Conservation (phyloP, 2,113 vertebrate species). For the Apodemus sylvaticus region DNA sequence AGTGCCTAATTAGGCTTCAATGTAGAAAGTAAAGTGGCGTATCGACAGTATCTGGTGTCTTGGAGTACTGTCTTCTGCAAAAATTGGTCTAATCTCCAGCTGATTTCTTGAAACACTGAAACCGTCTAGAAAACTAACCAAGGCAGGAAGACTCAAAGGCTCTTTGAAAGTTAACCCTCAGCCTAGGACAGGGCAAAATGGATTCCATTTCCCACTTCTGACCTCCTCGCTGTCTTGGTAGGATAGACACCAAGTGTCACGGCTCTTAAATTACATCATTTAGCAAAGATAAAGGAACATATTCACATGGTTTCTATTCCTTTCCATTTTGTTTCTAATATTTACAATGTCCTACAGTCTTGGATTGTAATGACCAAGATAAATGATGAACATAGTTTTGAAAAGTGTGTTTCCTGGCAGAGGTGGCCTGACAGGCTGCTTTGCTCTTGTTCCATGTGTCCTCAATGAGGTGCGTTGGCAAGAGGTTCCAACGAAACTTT, state of each 20-base stretch:
- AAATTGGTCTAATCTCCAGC: too few species aligned
- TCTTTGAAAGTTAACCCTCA: constrained; percentile 54
- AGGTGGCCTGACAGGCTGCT: constrained; percentile 75
- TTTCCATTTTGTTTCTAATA: constrained; percentile 24
- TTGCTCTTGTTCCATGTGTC: constrained; percentile 82
- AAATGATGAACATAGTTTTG: constrained; percentile 75
- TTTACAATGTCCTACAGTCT: constrained; percentile 37
- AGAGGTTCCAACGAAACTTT: constrained; percentile 75
- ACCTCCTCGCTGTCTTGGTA: constrained; percentile 70
- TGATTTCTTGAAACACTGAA: neutral
- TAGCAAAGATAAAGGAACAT: constrained; percentile 23
- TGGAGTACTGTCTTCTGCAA: neutral
- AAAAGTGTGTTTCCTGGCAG: constrained; percentile 67
- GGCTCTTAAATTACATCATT: constrained; percentile 70
- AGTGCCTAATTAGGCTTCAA: neutral
- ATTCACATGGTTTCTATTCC: neutral
- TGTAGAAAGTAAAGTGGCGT: neutral
- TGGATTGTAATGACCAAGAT: constrained; percentile 70
- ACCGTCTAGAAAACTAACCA: neutral
- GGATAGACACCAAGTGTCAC: constrained; percentile 69
- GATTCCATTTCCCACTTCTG: constrained; percentile 70
- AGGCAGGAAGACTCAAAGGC: neutral
- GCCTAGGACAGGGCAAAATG: constrained; percentile 58
- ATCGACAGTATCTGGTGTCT: neutral
- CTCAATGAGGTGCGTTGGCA: constrained; percentile 83